Conservation (phyloP, 1,140 invertebrate genomes). For the Ericerus pela region DNA sequence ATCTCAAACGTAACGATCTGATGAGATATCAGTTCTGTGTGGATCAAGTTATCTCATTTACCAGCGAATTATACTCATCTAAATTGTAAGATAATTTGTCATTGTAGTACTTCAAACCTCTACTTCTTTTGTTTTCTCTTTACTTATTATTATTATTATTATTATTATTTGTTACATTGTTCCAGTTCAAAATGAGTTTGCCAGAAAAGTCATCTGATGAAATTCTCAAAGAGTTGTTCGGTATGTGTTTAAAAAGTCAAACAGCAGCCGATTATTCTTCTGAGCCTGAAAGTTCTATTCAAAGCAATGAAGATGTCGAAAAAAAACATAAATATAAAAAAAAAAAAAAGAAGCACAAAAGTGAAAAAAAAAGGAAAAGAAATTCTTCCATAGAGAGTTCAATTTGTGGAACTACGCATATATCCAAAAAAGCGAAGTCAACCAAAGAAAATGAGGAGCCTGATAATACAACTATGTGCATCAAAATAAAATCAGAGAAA, state of each 20-base stretch:
- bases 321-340: constrained; percentile 1
- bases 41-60: no score
- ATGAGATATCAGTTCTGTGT: no score
- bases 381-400: background rate
- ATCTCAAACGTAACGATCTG: no score
- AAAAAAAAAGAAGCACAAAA: constrained; percentile 3
- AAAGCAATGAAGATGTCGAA: background rate
- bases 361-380: background rate
- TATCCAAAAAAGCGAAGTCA: background rate
- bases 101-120: no score
- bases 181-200: no score
- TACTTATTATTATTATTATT: no score
- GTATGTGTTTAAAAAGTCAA: background rate
- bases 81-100: no score
- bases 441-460: background rate
- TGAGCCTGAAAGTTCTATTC: background rate
- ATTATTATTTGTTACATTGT: no score
- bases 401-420: background rate
- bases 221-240: background rate
- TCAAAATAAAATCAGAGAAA: no score
- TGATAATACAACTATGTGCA: no score
- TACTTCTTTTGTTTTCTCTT: no score
- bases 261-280: background rate
- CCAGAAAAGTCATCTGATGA: constrained; percentile 6
- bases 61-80: no score